These are phyloP conservation scores for Microtus ochrogaster DNA, from an alignment of 2,113 vertebrate species.

Conservation along the genomic window DNA sequence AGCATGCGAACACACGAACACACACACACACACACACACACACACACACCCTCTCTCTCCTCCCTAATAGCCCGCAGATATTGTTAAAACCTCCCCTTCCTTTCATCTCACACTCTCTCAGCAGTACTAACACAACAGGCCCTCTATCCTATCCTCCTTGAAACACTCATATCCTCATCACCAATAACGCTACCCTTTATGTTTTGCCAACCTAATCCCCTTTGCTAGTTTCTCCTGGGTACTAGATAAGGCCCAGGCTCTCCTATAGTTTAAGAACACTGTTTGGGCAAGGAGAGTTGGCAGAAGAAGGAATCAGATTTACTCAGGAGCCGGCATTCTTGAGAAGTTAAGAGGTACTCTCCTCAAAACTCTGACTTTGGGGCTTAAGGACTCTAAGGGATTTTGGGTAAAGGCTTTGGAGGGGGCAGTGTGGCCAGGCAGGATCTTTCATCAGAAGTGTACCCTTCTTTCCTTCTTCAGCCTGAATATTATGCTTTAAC, in stretches of 20 bases:
- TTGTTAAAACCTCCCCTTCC: not conserved
- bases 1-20: not conserved
- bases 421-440: no score
- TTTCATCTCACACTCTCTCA: not conserved
- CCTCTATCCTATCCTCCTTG: not conserved
- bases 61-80: not conserved
- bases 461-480: not conserved
- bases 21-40: not conserved
- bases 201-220: not conserved
- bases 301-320: not conserved
- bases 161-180: not conserved
- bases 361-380: not conserved
- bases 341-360: not conserved
- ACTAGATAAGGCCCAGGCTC: not conserved
- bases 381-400: no score
- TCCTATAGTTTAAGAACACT: not conserved
- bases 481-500: not conserved
- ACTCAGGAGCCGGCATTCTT: not conserved
- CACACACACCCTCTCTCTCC: not conserved
- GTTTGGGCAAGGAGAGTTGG: not conserved
- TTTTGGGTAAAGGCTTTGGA: not conserved
- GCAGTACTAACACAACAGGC: not conserved
- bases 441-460: not conserved
- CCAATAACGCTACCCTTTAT: not conserved
- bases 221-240: not conserved